A percentile compares a stretch with the other conserved stretches of the same genome.
These are phyloP conservation scores for Ceyx margarethae DNA, from an alignment of 2,113 vertebrate genomes.

Conservation along the genomic window DNA sequence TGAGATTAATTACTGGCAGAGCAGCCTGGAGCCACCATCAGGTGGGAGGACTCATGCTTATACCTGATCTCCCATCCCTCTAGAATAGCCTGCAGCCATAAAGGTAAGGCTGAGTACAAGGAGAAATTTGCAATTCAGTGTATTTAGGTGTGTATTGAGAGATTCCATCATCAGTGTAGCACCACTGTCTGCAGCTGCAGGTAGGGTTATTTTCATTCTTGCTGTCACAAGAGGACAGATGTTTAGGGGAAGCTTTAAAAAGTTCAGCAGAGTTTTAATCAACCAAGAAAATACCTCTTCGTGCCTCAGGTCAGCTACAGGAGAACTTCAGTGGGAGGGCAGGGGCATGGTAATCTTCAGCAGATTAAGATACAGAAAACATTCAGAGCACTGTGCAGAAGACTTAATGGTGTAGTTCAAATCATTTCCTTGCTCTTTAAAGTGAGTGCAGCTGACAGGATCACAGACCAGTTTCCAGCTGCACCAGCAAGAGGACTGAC, in stretches of 20 bases:
- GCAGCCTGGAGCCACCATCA: neutral
- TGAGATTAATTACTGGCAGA: rapidly evolving
- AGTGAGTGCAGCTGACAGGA: neutral
- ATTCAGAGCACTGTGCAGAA: neutral
- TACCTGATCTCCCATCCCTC: neutral
- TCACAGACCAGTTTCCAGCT: rapidly evolving
- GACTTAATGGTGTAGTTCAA: neutral
- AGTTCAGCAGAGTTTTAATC: neutral
- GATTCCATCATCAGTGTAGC: neutral
- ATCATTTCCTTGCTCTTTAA: neutral
- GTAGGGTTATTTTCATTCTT: no score
- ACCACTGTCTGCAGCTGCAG: rapidly evolving
- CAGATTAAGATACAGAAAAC: neutral
- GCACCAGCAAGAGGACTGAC: neutral
- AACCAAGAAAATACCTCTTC: rapidly evolving
- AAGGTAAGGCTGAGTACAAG: neutral
- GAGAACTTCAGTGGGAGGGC: rapidly evolving
- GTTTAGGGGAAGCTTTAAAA: neutral
- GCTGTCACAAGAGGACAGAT: neutral
- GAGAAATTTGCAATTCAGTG: rapidly evolving
- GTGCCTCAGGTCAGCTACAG: rapidly evolving
- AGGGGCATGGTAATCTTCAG: neutral
- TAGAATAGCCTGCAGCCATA: rapidly evolving
- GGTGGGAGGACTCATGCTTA: neutral
- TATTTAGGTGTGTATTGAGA: rapidly evolving